Base-by-base conservation (phyloP, 2,797 vertebrate genomes). In the Meriones psammophilus region DNA sequence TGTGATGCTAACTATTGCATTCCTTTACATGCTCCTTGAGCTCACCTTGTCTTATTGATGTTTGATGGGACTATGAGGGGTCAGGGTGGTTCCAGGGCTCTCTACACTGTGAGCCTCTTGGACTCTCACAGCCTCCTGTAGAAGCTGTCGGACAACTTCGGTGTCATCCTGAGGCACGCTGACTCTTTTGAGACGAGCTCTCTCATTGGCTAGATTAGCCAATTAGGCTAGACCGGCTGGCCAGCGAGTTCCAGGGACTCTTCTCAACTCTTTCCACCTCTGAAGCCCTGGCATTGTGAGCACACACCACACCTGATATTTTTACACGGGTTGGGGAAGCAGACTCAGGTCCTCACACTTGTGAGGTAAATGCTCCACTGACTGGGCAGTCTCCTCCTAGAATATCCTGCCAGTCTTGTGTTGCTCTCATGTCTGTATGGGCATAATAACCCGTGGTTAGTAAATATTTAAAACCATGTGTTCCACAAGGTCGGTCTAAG, bases 1-100 rank as follows among this genome's bases (percentile, higher is more conserved):
- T 0, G 5, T 8, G 17, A 8, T 0, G 8, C 71, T 28, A 7
- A 9, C 8, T 8, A 2, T 33, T 28, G 0, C 2, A 4, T 26
- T 28, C 84, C 77, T 76, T 76, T 22, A 54, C 20, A 13, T 24
- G 24, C 10, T 62, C 7, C 15, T 62, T 6, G 24, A 28, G 0
- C 1, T 39, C 22, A 26, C n/a, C 20, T 30, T 58, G 60, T 33
- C 33, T 50, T 17, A 36, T 3, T 30, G 36, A 30, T 24, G 5
- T 13, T 77, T 22, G 15, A 22, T 33, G 39, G 46, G 56, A 69
- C 22, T 8, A 3, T 46, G 62, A 0, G 0, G 62, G 20, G 33
- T n/a, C 4, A 54, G 30, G 39, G 28, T 8, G 6, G 0, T 2
- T 13, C 26, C 17, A 7, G 39, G 54, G 13, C 39, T 74, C 83